These are phyloP conservation scores for Xiphophorus couchianus DNA, from an alignment of 2,113 vertebrate genomes.

Conservation along the genomic window DNA sequence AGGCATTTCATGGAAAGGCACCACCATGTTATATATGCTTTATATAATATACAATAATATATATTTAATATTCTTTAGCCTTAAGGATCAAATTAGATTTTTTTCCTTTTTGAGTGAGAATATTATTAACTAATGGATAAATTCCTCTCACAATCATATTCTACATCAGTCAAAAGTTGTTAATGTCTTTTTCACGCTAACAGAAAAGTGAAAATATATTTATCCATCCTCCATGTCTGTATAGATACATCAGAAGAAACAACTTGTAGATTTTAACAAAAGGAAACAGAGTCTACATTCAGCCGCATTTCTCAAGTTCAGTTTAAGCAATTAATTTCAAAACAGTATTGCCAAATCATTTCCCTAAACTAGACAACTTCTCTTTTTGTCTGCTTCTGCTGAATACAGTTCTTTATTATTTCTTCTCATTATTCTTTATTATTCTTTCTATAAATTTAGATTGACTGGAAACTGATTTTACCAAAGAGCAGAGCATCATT, in stretches of 20 bases:
- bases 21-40: background rate
- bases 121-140: background rate
- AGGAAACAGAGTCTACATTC: background rate
- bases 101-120: background rate
- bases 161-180: background rate
- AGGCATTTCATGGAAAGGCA: background rate
- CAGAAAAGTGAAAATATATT: background rate
- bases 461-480: background rate
- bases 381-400: background rate
- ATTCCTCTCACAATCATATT: background rate
- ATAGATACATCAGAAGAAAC: background rate
- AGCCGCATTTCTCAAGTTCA: background rate
- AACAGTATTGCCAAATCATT: background rate
- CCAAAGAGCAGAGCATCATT: background rate
- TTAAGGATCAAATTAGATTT: background rate
- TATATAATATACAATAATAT: background rate
- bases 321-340: background rate
- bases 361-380: background rate
- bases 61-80: background rate
- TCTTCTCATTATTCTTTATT: background rate
- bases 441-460: background rate
- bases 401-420: background rate
- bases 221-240: background rate
- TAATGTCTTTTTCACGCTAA: background rate
- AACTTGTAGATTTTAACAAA: background rate